phyloP scores from a whole-genome alignment of 2,797 vertebrate genomes.

The Poeciliopsis turneri region DNA sequence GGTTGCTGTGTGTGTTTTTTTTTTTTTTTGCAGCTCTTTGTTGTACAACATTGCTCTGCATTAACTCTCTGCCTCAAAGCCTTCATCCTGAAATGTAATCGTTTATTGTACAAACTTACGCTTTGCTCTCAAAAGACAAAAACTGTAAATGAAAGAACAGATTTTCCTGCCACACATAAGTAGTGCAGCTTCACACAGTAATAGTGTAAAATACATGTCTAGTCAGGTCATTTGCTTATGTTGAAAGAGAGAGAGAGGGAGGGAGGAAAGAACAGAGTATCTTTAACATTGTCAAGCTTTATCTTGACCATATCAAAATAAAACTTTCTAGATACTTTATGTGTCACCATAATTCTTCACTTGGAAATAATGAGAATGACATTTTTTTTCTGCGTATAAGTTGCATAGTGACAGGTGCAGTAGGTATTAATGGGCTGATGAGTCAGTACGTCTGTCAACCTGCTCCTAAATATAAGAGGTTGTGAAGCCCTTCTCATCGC shows the following conservation, averaged over 20 bases:
- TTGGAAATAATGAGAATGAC: conserved; percentile 2
- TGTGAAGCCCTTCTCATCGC: conserved; percentile 10
- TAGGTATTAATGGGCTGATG: conserved; percentile 36
- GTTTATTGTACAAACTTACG: background rate
- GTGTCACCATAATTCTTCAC: conserved; percentile 10
- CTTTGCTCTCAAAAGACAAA: conserved; percentile 5
- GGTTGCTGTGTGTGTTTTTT: conserved; percentile 63
- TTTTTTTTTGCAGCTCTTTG: conserved; percentile 27
- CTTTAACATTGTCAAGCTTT: background rate
- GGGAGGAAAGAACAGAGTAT: background rate
- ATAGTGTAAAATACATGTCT: background rate
- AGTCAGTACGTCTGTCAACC: conserved; percentile 32
- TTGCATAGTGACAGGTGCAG: conserved; percentile 41
- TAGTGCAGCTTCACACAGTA: background rate
- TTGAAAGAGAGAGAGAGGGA: background rate
- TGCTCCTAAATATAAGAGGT: conserved; percentile 24
- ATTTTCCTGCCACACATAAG: background rate
- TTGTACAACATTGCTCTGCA: background rate
- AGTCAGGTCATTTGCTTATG: background rate
- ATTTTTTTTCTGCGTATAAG: conserved; percentile 10
- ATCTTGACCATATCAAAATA: background rate
- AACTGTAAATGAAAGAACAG: background rate
- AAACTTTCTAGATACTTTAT: background rate
- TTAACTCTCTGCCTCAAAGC: background rate
- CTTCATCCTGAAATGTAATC: conserved; percentile 4